phyloP scores from a whole-genome alignment of 1,140 invertebrate genomes.

The Pseudomyrmex dendroicus region DNA sequence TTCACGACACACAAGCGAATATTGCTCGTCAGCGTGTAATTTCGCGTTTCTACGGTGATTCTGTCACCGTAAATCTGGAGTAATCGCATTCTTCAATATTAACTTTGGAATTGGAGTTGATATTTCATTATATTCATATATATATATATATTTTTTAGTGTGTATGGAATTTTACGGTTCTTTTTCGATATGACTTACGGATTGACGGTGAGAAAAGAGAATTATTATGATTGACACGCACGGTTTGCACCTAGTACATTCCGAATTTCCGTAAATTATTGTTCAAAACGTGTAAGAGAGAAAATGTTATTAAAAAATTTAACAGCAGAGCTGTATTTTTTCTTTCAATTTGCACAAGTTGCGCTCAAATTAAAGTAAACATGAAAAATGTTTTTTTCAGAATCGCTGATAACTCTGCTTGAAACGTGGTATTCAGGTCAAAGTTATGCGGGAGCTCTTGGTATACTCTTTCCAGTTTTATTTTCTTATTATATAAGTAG shows the following conservation, averaged over 20 bases:
- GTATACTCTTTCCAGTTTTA: constrained; percentile 13
- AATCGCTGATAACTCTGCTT: constrained; percentile 10
- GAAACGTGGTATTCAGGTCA: constrained; percentile 12
- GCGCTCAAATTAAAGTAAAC: constrained; percentile 17
- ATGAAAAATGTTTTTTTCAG: constrained; percentile 22
- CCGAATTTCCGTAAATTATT: neutral
- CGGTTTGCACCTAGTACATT: neutral
- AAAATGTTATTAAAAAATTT: constrained; percentile 15
- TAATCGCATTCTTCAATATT: constrained; percentile 8
- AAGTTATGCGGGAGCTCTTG: constrained; percentile 3
- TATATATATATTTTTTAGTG: neutral
- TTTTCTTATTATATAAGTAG: constrained; percentile 23
- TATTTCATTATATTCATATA: neutral
- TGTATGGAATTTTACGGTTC: neutral
- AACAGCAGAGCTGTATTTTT: neutral
- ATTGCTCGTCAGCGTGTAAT: constrained; percentile 6
- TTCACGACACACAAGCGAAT: neutral
- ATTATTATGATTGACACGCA: neutral
- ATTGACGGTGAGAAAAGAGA: neutral
- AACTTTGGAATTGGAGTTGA: neutral
- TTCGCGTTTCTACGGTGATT: neutral
- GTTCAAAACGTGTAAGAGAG: neutral
- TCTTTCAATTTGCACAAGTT: constrained; percentile 14
- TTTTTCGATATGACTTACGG: neutral
- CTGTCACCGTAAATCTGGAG: neutral